Conservation (phyloP, 2,797 vertebrate species). For the Zalophus californianus region DNA sequence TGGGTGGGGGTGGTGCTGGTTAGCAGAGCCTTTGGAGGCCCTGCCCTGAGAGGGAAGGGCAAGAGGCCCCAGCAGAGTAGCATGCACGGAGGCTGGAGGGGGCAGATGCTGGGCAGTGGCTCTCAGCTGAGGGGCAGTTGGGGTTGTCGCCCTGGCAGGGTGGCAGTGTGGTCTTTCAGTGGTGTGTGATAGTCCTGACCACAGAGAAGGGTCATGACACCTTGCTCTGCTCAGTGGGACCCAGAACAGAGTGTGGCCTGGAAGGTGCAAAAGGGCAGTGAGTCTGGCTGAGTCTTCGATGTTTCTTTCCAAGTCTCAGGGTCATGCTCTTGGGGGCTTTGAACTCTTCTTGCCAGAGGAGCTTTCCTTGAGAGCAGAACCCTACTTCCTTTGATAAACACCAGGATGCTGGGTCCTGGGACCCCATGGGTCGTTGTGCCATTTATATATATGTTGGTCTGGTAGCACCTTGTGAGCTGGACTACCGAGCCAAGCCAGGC, state of each 20-base stretch:
- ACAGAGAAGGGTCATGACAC: not conserved
- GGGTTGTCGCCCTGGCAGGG: not conserved
- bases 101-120: not conserved
- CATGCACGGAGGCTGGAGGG: not conserved
- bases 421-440: not conserved
- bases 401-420: not conserved
- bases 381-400: not conserved
- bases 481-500: accelerated
- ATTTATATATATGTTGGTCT: not conserved
- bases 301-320: not conserved
- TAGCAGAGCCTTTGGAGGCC: not conserved
- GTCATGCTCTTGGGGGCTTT: no score
- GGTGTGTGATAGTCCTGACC: not conserved
- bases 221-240: not conserved
- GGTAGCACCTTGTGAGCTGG: not conserved
- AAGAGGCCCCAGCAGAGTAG: not conserved
- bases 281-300: not conserved
- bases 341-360: not conserved
- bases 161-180: not conserved
- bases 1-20: not conserved
- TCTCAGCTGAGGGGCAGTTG: not conserved
- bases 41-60: not conserved
- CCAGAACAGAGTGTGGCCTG: not conserved
- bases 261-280: no score
- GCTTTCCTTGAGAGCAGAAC: not conserved